A percentile compares a stretch with the other conserved stretches of the same genome.
phyloP scores from a whole-genome alignment of 2,888 invertebrate genomes.

The Lathronympha strigana region DNA sequence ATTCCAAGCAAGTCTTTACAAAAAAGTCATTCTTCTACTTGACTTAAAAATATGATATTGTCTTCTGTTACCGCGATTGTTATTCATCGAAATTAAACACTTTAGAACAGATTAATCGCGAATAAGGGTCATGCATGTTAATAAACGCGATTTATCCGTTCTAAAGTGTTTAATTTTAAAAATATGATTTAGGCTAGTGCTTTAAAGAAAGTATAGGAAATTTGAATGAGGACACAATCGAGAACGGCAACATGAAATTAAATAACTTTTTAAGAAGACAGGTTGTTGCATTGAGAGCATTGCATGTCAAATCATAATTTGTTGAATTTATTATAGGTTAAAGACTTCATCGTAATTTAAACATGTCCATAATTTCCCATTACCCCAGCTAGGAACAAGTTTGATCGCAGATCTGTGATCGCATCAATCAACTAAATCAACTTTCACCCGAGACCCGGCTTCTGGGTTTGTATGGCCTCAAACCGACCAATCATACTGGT shows the following conservation, averaged over 20 bases:
- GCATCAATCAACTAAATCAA: slow-evolving; percentile 68
- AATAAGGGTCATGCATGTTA: too few species aligned
- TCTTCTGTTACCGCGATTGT: too few species aligned
- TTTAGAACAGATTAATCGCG: too few species aligned
- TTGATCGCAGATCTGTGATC: slow-evolving; percentile 48
- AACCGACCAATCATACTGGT: slow-evolving; percentile 47
- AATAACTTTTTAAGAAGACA: not conserved
- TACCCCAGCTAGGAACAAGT: slow-evolving; percentile 42
- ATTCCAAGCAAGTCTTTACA: too few species aligned
- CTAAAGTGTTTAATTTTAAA: too few species aligned
- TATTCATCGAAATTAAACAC: too few species aligned
- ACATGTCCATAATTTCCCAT: slow-evolving; percentile 22
- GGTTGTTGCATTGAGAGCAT: not conserved
- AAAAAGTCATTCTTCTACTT: too few species aligned
- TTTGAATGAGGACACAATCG: too few species aligned
- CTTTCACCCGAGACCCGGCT: slow-evolving; percentile 63
- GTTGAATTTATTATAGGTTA: not conserved
- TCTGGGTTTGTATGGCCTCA: slow-evolving; percentile 58
- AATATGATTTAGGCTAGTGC: not conserved
- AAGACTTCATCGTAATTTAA: slow-evolving; percentile 23
- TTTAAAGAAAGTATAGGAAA: not conserved
- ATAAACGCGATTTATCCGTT: too few species aligned
- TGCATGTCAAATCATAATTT: not conserved
- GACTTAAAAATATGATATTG: too few species aligned
- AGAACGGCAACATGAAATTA: too few species aligned